Evolutionary conservation across 1,140 invertebrate species (phyloP), one percentile per base, ranked within the genome.

Genomic region (Kradibia gibbosae): DNA sequence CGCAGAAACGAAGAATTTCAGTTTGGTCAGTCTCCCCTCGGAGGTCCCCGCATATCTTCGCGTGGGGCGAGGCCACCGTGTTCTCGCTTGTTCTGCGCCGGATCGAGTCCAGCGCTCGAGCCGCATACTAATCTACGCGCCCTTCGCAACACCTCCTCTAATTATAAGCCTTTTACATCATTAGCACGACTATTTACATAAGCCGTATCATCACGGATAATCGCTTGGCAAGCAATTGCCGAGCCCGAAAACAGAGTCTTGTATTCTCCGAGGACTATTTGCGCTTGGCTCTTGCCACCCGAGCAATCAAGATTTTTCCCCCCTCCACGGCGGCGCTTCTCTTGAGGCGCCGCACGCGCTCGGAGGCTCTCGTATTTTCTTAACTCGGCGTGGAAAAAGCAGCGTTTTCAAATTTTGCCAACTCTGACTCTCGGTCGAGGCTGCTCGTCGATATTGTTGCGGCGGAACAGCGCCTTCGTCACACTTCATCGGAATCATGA

Each of bases 31-130:
- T 39, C 31, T 85, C 85, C 86, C 86, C 88, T 88, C 87, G 88
- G 88, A 88, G 88, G 88, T 89, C 88, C 88, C 85, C 85, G 85
- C 82, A 83, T 85, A 83, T 85, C 85, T 89, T 91, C 89, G 90
- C 90, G 90, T 91, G 89, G 89, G 90, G 90, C 90, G 89, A 91
- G 90, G 90, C 90, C 89, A 90, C 90, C 90, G 89, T 90, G 90
- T 91, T 78, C 20, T 67, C 34, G 45, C 0, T 28, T 25, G 84
- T 25, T 48, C 70, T 34, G 55, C 36, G 28, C 4, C 55, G 22
- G 55, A 57, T 57, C 13, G n/a, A 28, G 5, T 57, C 25, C 55
- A 28, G n/a, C 1, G 22, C 1, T 25, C 7, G 25, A 17, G 55
- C 25, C 2, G 1, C 17, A 28, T 5, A 28, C 22, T 57, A 57